Evolutionary conservation across 2,113 vertebrate species (phyloP), one percentile per base, ranked within the genome.

Genomic region (Xyliphius kryptos): DNA sequence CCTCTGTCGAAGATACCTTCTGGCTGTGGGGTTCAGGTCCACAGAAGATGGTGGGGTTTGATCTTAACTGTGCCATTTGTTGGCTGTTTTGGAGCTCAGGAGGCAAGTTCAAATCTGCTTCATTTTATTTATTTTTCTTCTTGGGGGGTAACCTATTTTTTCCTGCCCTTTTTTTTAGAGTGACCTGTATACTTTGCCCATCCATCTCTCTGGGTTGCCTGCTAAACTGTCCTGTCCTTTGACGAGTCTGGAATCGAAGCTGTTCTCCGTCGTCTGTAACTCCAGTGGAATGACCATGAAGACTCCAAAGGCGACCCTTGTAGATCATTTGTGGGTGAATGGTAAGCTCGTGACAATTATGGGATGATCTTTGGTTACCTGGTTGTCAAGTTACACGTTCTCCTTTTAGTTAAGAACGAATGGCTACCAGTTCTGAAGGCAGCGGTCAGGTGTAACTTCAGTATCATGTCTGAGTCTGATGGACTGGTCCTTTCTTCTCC

Each of bases 141-240:
- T 44, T 2, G n/a, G n/a, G 26, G 7, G 26, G 1, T 32, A 32
- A 6, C 26, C 26, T 6, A 32, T 5, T 32, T 32, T 32, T 32
- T 1, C 1, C 26, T 6, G 2, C 26, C 1, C 12, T 38, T 14
- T 2, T 21, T 40, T 75, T 65, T 32, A 86, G 83, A 79, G 78
- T 41, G 66, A 77, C 49, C 20, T 37, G 6, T 80, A 81, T 37
- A 64, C 83, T 55, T 76, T 88, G 1, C 79, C 81, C 0, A 40
- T 88, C 22, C 78, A 19, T 26, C 83, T 79, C 77, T 72, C 41
- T 6, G 81, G 81, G 4, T 17, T 84, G 19, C 80, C 77, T 9
- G 64, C 86, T 52, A 84, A 48, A 63, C 80, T 88, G 79, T 76
- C 67, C 1, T 88, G 86, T 48, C 84, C 85, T 20, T 20, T 71